phyloP scores from a whole-genome alignment of 2,113 vertebrate genomes.

The Glaucidium brasilianum region DNA sequence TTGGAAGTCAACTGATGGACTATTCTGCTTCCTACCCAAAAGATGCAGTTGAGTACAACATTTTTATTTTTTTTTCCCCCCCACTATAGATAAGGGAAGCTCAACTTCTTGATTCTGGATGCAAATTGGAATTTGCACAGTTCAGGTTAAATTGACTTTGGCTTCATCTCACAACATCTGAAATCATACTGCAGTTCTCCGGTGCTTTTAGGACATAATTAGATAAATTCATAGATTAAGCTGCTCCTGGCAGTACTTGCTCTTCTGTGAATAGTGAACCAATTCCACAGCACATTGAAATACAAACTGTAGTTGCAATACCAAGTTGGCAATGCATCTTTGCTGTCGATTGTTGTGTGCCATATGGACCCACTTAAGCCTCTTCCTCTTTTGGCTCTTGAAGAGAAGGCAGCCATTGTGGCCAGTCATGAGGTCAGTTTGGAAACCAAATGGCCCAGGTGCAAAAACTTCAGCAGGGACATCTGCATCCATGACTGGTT shows the following conservation, averaged over 20 bases:
- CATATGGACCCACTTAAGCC: slow-evolving; percentile 74
- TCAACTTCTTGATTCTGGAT: slow-evolving; percentile 28
- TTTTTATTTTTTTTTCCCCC: too few relatives aligned
- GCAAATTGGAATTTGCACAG: slow-evolving; percentile 19
- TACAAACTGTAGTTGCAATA: slow-evolving; percentile 58
- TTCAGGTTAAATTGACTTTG: slow-evolving; percentile 69
- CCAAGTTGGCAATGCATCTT: slow-evolving; percentile 54
- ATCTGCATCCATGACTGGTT: slow-evolving; percentile 50
- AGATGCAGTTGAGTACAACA: not conserved
- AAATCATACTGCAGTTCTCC: slow-evolving; percentile 57
- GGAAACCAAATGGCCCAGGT: slow-evolving; percentile 63
- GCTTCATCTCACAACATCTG: slow-evolving; percentile 61
- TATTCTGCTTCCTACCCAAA: not conserved
- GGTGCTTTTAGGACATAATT: slow-evolving; percentile 68
- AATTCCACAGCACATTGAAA: slow-evolving; percentile 65
- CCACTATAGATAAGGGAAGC: not conserved
- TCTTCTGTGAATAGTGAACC: slow-evolving; percentile 67
- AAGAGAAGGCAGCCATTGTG: slow-evolving; percentile 57
- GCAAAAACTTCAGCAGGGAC: slow-evolving; percentile 65
- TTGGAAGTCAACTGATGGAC: not conserved
- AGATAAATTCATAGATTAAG: slow-evolving; percentile 72
- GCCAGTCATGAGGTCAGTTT: slow-evolving; percentile 67
- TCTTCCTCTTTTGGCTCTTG: slow-evolving; percentile 62
- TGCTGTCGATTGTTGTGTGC: slow-evolving; percentile 61
- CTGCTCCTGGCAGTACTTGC: slow-evolving; percentile 64